phyloP scores from a whole-genome alignment of 1,140 invertebrate genomes.

The Drosophila suzukii region DNA sequence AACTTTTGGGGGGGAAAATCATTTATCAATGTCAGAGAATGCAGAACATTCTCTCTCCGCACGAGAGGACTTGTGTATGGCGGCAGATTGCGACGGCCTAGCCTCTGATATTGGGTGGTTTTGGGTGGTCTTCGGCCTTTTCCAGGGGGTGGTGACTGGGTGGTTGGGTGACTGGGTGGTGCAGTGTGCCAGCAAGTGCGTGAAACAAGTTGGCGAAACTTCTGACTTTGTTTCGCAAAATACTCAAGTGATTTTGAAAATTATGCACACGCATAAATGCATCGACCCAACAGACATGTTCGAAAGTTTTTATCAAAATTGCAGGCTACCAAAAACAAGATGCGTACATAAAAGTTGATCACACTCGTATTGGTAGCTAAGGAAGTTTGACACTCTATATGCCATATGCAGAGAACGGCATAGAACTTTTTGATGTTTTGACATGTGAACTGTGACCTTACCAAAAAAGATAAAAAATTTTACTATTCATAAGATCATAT shows the following conservation, averaged over 20 bases:
- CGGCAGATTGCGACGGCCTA: conserved; percentile 52
- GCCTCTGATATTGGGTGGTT: conserved; percentile 24
- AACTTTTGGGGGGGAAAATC: conserved; percentile 68
- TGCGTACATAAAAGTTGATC: conserved; percentile 27
- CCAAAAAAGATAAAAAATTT: neutral
- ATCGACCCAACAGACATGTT: conserved; percentile 35
- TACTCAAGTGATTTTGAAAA: conserved; percentile 75
- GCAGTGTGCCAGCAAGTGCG: conserved; percentile 35
- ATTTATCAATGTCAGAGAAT: conserved; percentile 82
- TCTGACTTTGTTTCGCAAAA: conserved; percentile 75
- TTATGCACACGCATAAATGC: conserved; percentile 81
- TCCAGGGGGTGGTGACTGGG: conserved; percentile 6
- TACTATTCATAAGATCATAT: neutral
- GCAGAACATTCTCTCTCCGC: conserved; percentile 70
- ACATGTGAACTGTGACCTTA: neutral
- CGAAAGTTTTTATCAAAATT: conserved; percentile 60
- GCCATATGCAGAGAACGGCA: neutral
- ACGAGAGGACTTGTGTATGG: conserved; percentile 61
- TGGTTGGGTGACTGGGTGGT: neutral
- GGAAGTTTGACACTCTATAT: conserved; percentile 8
- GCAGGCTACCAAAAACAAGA: conserved; percentile 16
- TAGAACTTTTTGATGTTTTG: neutral
- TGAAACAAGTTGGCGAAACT: conserved; percentile 72
- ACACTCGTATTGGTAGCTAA: conserved; percentile 5
- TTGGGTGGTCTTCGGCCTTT: conserved; percentile 10